Evolutionary conservation across 2,797 vertebrate species (phyloP).

Genomic region (Sebastes itinus): DNA sequence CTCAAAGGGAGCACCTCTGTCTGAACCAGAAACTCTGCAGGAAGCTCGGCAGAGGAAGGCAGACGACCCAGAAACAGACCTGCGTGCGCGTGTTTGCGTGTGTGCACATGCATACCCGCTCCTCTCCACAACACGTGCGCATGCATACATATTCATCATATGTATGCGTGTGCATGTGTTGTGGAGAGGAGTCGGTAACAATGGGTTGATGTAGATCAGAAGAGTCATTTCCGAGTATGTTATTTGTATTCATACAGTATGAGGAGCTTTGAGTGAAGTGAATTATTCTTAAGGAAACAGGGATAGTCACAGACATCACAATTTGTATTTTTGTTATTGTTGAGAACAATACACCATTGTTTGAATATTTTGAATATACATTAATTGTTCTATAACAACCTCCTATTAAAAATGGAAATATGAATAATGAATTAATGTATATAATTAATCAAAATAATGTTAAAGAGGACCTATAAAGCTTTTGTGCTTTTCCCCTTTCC

Average conservation of each 20-base stretch:
- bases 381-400: background rate
- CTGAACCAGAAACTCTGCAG: slow-evolving; percentile 69
- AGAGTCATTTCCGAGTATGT: slow-evolving; percentile 4
- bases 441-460: background rate
- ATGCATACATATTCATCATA: background rate
- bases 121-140: too few species aligned
- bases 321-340: background rate
- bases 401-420: background rate
- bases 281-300: background rate
- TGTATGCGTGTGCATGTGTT: background rate
- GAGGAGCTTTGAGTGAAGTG: background rate
- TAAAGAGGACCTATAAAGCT: background rate
- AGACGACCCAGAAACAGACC: slow-evolving; percentile 67
- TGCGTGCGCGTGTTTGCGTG: background rate
- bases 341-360: background rate
- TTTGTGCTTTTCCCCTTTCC: too few species aligned
- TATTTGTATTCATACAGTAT: slow-evolving; percentile 31
- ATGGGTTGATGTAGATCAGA: slow-evolving; percentile 40
- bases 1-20: slow-evolving; percentile 61
- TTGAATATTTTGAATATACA: background rate
- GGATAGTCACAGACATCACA: background rate
- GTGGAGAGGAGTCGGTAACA: slow-evolving; percentile 12
- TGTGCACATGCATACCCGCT: background rate
- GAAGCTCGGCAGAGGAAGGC: slow-evolving; percentile 57
- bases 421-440: background rate